Conservation (phyloP, 2,888 invertebrate species). For the Cremastinae sp. region DNA sequence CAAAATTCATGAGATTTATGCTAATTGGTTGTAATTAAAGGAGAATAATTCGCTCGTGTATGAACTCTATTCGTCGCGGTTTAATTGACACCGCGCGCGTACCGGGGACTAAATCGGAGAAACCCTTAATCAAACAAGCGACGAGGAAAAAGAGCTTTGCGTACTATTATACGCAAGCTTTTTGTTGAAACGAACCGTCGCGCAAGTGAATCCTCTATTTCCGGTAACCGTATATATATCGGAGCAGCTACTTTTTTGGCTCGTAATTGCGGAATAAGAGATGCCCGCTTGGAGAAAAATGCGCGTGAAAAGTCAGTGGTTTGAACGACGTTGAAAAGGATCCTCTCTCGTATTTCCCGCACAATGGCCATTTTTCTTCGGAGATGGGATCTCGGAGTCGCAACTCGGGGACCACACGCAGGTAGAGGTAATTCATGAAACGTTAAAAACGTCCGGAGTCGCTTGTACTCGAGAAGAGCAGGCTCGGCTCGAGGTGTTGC, state of each 20-base stretch:
- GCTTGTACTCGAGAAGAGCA: slow-evolving; percentile 37
- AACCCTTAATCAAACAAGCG: slow-evolving; percentile 56
- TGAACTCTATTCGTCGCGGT: slow-evolving; percentile 57
- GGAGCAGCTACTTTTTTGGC: no score
- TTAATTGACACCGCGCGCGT: slow-evolving; percentile 56
- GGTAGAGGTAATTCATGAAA: slow-evolving; percentile 58
- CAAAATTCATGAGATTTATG: slow-evolving; percentile 65
- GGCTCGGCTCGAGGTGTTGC: background rate
- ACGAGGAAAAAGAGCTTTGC: slow-evolving; percentile 12
- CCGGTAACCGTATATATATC: no score
- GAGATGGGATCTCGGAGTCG: slow-evolving; percentile 4
- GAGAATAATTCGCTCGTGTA: slow-evolving; percentile 56
- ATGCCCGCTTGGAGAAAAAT: background rate
- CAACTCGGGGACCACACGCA: slow-evolving; percentile 61
- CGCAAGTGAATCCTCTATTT: no score
- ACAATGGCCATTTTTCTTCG: slow-evolving; percentile 39
- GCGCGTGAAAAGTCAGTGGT: background rate
- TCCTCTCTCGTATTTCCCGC: slow-evolving; percentile 47
- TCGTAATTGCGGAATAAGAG: background rate
- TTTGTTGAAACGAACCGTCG: no score
- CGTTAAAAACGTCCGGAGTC: slow-evolving; percentile 44
- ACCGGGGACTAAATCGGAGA: slow-evolving; percentile 44
- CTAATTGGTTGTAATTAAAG: slow-evolving; percentile 66
- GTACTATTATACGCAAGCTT: no score
- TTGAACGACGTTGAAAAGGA: slow-evolving; percentile 10